Percentiles rank a stretch among this genome's conserved stretches.
Conservation (phyloP, 2,797 vertebrate species). For the Enteromius afrohamiltoni region DNA sequence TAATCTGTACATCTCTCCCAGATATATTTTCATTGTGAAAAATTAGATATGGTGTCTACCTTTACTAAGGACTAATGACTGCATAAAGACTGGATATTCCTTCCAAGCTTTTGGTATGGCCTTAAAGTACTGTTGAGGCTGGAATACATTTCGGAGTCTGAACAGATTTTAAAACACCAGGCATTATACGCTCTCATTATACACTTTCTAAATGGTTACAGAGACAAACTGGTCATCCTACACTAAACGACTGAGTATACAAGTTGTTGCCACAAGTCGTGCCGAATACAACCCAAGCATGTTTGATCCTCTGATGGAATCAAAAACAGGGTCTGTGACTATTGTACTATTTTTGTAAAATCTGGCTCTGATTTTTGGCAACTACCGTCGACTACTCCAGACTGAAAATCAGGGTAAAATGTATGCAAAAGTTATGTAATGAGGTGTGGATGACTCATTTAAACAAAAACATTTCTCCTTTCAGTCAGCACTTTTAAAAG, state of each 20-base stretch:
- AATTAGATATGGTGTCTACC: slow-evolving; percentile 1
- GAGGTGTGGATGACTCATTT: background rate
- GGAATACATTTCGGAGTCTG: background rate
- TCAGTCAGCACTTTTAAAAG: slow-evolving; percentile 22
- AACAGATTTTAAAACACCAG: slow-evolving; percentile 7
- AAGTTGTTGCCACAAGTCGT: background rate
- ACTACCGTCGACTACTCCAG: background rate
- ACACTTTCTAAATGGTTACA: slow-evolving; percentile 5
- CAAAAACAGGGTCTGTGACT: background rate
- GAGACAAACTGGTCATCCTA: background rate
- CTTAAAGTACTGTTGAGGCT: background rate
- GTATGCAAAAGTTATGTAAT: background rate
- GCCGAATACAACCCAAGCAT: background rate
- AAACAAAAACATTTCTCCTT: background rate
- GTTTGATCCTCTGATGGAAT: background rate
- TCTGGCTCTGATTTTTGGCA: background rate
- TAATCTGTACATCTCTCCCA: background rate
- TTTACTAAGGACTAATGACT: background rate
- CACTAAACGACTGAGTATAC: background rate
- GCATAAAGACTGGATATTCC: background rate
- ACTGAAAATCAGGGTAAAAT: background rate
- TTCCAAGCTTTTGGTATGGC: background rate
- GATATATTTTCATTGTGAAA: background rate
- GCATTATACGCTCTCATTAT: background rate
- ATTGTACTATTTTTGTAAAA: background rate